Evolutionary conservation across 2,888 invertebrate species (phyloP).

Genomic region (Drosophila paramelanica): DNA sequence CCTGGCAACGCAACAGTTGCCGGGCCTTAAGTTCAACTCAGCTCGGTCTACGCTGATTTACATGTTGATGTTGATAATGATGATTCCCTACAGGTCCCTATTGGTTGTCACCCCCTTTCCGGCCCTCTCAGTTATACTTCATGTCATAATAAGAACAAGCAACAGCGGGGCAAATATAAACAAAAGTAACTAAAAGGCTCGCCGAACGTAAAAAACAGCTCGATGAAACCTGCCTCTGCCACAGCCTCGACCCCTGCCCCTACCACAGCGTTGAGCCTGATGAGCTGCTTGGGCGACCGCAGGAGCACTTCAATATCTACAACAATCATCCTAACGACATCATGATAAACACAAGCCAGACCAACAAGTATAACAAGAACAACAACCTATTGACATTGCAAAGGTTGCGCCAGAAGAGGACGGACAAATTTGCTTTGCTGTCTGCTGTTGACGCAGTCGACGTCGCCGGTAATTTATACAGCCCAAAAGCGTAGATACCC

Average conservation of each 20-base stretch:
- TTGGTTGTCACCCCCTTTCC: neutral
- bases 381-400: slow-evolving; percentile 66
- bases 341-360: slow-evolving; percentile 58
- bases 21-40: slow-evolving; percentile 1
- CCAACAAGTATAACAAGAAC: slow-evolving; percentile 14
- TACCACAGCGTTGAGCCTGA: slow-evolving; percentile 7
- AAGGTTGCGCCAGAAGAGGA: slow-evolving; percentile 51
- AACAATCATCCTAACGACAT: slow-evolving; percentile 68
- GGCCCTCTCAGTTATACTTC: slow-evolving; percentile 22
- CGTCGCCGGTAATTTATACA: slow-evolving; percentile 62
- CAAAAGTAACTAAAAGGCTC: slow-evolving; percentile 59
- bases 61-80: slow-evolving; percentile 41
- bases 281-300: slow-evolving; percentile 37
- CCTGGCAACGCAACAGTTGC: slow-evolving; percentile 60
- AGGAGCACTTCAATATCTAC: slow-evolving; percentile 39
- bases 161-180: slow-evolving; percentile 62
- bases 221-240: slow-evolving; percentile 13
- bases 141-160: slow-evolving; percentile 67
- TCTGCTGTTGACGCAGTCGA: slow-evolving; percentile 34
- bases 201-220: neutral
- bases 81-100: slow-evolving; percentile 21
- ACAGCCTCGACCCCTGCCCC: no score
- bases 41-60: slow-evolving; percentile 12
- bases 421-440: slow-evolving; percentile 42
- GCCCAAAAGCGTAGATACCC: slow-evolving; percentile 2